A percentile compares a stretch with the other conserved stretches of the same genome.
Evolutionary conservation across 2,888 invertebrate species (phyloP).

Genomic region (Dicyrtoma fusca): DNA sequence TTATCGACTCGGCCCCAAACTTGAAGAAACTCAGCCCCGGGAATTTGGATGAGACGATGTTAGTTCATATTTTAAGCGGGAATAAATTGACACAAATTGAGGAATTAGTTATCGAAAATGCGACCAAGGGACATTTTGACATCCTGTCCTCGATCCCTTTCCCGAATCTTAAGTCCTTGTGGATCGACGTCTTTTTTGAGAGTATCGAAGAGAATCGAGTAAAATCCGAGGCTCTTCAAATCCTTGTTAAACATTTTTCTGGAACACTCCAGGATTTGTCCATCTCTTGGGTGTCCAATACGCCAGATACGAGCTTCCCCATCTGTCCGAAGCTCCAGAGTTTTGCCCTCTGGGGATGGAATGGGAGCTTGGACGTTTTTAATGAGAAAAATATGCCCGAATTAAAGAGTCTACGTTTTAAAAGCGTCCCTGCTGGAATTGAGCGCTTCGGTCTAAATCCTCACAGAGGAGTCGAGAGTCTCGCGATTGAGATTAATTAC

Average conservation of each 20-base stretch:
- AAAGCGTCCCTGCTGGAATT: not conserved
- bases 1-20: not conserved
- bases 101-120: not conserved
- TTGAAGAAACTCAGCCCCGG: not conserved
- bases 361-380: conserved; percentile 2
- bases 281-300: not conserved
- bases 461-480: not conserved
- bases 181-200: not conserved
- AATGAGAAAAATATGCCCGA: not conserved
- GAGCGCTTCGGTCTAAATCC: not conserved
- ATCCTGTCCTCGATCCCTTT: not conserved
- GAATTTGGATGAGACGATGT: not conserved
- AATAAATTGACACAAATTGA: not conserved
- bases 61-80: not conserved
- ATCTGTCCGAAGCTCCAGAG: not conserved
- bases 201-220: not conserved
- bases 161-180: not conserved
- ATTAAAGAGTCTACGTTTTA: not conserved
- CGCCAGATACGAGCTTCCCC: not conserved
- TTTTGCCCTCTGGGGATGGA: not conserved
- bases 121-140: not conserved
- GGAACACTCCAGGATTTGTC: not conserved
- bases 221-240: not conserved
- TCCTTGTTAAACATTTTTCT: not conserved
- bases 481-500: not conserved